Evolutionary conservation across 2,113 vertebrate species (phyloP), one percentile per base, ranked within the genome.

Genomic region (Columba livia): DNA sequence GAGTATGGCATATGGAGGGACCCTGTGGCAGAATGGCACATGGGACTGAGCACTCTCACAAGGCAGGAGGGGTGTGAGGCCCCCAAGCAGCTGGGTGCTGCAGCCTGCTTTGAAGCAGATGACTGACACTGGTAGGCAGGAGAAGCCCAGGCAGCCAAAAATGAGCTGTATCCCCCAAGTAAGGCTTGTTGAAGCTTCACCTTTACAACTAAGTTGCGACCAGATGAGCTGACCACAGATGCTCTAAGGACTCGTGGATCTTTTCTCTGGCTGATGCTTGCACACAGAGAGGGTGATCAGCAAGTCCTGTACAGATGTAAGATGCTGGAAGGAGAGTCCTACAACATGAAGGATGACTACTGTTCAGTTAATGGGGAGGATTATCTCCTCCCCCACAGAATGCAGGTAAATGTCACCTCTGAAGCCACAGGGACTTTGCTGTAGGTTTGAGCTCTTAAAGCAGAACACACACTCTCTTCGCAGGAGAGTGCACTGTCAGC

Each of bases 391-490:
- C 47, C 67, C 16, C 53, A 47, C 25, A 47, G 70, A 66, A 44
- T 1, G 32, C 23, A 60, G 47, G 31, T 15, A 62, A 42, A 21
- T 4, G 10, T 32, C 75, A 40, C 48, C 25, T 40, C 48, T 72
- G 75, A 81, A 86, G 65, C 21, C n/a, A 19, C 38, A 32, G 29
- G 6, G 9, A 31, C 44, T 47, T 20, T 4, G 10, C 42, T 31
- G 20, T 11, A 69, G 54, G 20, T 34, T 9, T 0, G 1, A 38
- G 47, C 48, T 91, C 48, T n/a, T 12, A 17, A 47, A 48, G 42
- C 48, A 58, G 42, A 48, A 58, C 2, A 0, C 15, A 16, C 1
- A 0, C 29, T 78, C 23, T 50, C 48, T 21, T 57, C 28, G 42
- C 75, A 82, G 70, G 19, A 40, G 24, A 51, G 34, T 26, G 42